Conservation (phyloP, 2,113 vertebrate species). For the Tupaia chinensis region DNA sequence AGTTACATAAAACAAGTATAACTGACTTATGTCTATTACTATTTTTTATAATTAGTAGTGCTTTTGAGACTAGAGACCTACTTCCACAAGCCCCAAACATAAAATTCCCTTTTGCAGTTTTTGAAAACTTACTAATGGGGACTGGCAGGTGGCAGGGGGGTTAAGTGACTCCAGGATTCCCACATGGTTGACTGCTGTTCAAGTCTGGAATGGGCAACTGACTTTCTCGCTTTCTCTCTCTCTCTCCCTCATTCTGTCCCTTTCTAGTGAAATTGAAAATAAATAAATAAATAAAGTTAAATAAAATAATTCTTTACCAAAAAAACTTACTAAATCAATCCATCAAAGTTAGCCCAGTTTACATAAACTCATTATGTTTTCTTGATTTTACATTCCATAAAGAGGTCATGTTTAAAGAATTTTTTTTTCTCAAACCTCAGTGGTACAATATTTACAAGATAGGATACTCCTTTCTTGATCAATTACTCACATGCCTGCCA, state of each 20-base stretch:
- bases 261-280: too few species aligned
- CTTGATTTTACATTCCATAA: constrained; percentile 4
- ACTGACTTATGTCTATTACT: background rate
- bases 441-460: background rate
- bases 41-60: background rate
- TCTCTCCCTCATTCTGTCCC: too few species aligned
- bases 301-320: too few species aligned
- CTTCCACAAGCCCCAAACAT: background rate
- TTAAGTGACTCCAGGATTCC: too few species aligned
- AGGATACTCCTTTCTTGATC: background rate
- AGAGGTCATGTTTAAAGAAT: background rate
- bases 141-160: too few species aligned
- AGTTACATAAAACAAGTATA: background rate
- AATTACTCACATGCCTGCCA: background rate
- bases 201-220: too few species aligned
- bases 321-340: background rate
- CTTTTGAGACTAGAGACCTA: background rate
- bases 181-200: too few species aligned
- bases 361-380: background rate
- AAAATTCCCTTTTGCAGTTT: background rate
- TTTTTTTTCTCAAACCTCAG: background rate
- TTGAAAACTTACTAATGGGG: background rate
- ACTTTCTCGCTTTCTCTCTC: too few species aligned
- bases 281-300: too few species aligned
- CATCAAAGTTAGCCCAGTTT: background rate